Evolutionary conservation across 2,113 vertebrate genomes (phyloP).

Genomic region (Rhabdomys dilectus): DNA sequence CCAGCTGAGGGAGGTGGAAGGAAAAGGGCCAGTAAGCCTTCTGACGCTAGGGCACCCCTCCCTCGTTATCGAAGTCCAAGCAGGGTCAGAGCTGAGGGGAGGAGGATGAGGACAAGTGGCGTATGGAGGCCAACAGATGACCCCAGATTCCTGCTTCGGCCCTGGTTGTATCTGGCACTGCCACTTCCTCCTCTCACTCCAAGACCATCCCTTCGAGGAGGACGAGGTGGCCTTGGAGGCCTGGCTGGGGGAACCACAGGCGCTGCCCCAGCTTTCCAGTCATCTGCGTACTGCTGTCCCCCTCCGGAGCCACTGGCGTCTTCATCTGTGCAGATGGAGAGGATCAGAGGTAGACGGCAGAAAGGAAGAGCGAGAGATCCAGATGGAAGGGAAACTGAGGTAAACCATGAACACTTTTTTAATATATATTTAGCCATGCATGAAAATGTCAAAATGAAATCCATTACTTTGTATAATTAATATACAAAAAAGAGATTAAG

Average conservation of each 20-base stretch:
- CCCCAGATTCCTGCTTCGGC: conserved; percentile 63
- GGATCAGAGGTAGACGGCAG: neutral
- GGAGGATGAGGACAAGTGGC: conserved; percentile 34
- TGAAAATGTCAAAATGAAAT: neutral
- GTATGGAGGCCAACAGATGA: neutral
- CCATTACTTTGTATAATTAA: neutral
- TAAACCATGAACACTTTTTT: neutral
- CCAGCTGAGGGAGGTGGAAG: neutral
- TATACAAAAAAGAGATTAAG: neutral
- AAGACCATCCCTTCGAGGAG: conserved; percentile 70
- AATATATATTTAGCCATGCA: neutral
- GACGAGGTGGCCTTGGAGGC: conserved; percentile 65
- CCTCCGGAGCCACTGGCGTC: conserved; percentile 91
- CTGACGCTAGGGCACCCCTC: conserved; percentile 69
- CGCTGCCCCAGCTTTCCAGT: conserved; percentile 85
- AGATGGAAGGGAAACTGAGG: neutral
- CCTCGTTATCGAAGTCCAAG: conserved; percentile 71
- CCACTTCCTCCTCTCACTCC: conserved; percentile 78
- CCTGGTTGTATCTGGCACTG: conserved; percentile 74
- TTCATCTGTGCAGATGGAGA: conserved; percentile 83
- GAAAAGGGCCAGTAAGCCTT: conserved; percentile 56
- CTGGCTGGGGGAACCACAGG: conserved; percentile 56
- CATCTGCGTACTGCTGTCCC: conserved; percentile 90
- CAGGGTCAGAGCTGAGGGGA: conserved; percentile 64
- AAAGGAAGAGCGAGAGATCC: neutral